These are phyloP conservation scores for Trachelus iudaicus DNA, from an alignment of 2,888 invertebrate genomes.

Conservation along the genomic window DNA sequence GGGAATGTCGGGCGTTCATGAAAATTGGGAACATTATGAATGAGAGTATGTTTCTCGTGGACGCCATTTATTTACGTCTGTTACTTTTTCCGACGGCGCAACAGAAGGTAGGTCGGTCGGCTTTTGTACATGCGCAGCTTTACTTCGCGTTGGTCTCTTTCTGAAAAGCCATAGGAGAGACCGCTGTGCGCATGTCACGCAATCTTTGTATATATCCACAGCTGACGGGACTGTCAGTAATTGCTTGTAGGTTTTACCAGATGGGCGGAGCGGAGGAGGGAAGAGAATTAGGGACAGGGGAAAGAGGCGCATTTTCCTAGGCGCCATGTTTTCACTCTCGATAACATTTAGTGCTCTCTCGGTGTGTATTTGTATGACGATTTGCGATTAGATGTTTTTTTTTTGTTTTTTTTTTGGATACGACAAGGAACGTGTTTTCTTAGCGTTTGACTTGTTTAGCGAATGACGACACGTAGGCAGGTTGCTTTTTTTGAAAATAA, in stretches of 20 bases:
- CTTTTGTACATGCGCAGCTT: neutral
- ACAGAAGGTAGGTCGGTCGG: neutral
- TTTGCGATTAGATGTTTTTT: neutral
- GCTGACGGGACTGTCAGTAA: neutral
- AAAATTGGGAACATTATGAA: neutral
- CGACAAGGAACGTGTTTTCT: neutral
- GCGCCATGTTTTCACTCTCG: neutral
- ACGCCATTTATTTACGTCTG: conserved; percentile 1
- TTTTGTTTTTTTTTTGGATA: neutral
- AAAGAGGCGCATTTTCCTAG: neutral
- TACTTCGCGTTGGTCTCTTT: neutral
- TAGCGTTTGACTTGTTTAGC: neutral
- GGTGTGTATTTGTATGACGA: neutral
- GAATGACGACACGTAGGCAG: neutral
- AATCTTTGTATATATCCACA: neutral
- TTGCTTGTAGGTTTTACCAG: neutral
- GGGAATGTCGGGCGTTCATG: neutral
- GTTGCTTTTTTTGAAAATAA: neutral
- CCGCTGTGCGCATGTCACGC: neutral
- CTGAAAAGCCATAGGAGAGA: neutral
- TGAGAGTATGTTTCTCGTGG: neutral
- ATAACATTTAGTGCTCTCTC: neutral
- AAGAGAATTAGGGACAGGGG: neutral
- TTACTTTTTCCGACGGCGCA: neutral
- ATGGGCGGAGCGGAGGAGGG: neutral